Conservation (phyloP, 2,797 vertebrate genomes). For the Diglossa cyanea region DNA sequence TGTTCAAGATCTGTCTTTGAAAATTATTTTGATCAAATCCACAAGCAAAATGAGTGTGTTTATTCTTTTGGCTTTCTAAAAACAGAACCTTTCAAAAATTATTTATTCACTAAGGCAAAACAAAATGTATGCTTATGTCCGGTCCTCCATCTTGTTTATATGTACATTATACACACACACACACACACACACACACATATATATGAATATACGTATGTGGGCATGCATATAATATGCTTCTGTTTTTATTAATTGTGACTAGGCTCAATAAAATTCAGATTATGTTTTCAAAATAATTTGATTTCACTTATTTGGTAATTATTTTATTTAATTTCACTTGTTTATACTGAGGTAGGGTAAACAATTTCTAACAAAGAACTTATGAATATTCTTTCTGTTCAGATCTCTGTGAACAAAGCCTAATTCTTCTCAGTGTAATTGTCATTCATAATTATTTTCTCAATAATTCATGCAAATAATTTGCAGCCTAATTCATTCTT, state of each 20-base stretch:
- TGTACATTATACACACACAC: not conserved
- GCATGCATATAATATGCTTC: not conserved
- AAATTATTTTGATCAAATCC: not conserved
- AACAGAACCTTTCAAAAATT: not conserved
- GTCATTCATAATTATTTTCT: slow-evolving; percentile 8
- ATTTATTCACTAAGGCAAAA: not conserved
- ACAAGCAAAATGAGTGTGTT: not conserved
- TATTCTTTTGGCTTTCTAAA: not conserved
- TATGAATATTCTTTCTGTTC: not conserved
- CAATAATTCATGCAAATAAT: slow-evolving; percentile 22
- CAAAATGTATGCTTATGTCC: not conserved
- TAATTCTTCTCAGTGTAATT: not conserved
- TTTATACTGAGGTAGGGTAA: not conserved
- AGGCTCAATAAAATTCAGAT: not conserved
- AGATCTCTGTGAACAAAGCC: not conserved
- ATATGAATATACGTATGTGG: too few species aligned
- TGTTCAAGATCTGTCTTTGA: not conserved
- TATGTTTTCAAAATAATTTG: not conserved
- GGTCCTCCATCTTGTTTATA: not conserved
- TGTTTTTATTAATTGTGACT: not conserved
- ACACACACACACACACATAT: not conserved
- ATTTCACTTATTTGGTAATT: not conserved
- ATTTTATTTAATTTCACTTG: not conserved
- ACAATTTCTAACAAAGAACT: not conserved
- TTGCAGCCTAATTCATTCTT: not conserved